These are phyloP conservation scores for Eristalis tenax DNA, from an alignment of 2,888 invertebrate species.

Conservation along the genomic window DNA sequence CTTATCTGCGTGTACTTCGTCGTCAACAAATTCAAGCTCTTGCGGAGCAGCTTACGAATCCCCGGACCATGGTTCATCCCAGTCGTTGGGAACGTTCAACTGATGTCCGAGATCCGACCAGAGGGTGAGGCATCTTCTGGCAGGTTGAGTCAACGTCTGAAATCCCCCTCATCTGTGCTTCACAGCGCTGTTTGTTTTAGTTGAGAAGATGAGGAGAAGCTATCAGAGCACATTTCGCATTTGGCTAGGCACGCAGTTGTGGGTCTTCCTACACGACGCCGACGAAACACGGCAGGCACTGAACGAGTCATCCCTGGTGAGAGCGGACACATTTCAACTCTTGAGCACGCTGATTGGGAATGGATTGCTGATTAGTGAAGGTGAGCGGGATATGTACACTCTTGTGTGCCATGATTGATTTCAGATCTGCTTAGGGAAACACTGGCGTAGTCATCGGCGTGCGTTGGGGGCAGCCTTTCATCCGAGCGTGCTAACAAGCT, in stretches of 20 bases:
- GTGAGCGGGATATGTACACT: conserved; percentile 58
- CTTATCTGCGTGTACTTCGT: conserved; percentile 48
- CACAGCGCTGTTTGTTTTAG: conserved; percentile 76
- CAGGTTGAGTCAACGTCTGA: not conserved
- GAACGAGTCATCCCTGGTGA: conserved; percentile 75
- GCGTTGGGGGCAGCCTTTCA: conserved; percentile 90
- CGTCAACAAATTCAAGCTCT: conserved; percentile 73
- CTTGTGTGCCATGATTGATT: not conserved
- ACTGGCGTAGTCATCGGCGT: conserved; percentile 87
- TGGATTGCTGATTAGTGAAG: conserved; percentile 79
- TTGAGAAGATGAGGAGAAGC: conserved; percentile 75
- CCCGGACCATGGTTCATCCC: conserved; percentile 79
- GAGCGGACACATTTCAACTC: conserved; percentile 77
- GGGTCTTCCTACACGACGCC: conserved; percentile 78
- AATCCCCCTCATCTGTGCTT: not conserved
- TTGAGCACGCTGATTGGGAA: conserved; percentile 78
- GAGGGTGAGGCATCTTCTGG: conserved; percentile 75
- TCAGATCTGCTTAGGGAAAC: conserved; percentile 75
- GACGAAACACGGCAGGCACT: conserved; percentile 78
- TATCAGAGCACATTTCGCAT: conserved; percentile 77
- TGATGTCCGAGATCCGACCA: conserved; percentile 78
- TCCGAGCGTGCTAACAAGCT: conserved; percentile 87
- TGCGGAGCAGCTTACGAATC: conserved; percentile 74
- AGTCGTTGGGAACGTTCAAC: conserved; percentile 78
- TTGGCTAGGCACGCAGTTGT: conserved; percentile 79